Percentiles rank a stretch among this genome's conserved stretches.
Conservation (phyloP, 2,888 invertebrate genomes). For the Epirrhoe tristata region DNA sequence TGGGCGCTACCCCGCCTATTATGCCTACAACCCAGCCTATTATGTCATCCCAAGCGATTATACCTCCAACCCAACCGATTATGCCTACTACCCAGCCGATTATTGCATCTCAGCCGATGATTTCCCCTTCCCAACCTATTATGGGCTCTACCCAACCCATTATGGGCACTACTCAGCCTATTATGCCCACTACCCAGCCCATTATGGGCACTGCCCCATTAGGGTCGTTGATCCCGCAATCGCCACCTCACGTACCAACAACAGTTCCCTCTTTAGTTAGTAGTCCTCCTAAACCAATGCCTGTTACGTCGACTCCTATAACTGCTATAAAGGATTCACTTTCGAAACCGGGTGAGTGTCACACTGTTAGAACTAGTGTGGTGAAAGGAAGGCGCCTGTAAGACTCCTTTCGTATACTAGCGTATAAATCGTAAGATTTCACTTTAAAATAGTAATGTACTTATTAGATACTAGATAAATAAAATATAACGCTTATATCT, state of each 20-base stretch:
- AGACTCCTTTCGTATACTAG: no score
- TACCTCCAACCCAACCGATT: constrained; percentile 25
- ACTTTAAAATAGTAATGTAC: no score
- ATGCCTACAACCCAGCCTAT: not conserved
- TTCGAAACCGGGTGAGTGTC: constrained; percentile 74
- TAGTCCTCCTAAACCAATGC: constrained; percentile 67
- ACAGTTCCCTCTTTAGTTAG: constrained; percentile 60
- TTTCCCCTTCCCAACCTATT: constrained; percentile 28
- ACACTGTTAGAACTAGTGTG: no score
- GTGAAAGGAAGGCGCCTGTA: no score
- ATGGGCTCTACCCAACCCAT: constrained; percentile 35
- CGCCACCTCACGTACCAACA: constrained; percentile 57
- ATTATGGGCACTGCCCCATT: constrained; percentile 29
- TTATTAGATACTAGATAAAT: no score
- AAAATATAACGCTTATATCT: no score
- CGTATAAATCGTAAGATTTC: no score
- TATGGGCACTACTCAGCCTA: constrained; percentile 37
- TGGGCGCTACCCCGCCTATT: not conserved
- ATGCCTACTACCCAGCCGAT: constrained; percentile 33
- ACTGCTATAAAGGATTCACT: constrained; percentile 66
- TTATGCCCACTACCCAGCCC: constrained; percentile 40
- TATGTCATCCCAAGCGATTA: not conserved
- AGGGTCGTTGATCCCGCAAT: constrained; percentile 46
- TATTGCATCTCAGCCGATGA: constrained; percentile 33
- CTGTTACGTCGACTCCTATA: constrained; percentile 76